Evolutionary conservation across 2,888 invertebrate genomes (phyloP).

Genomic region (Andrena haemorrhoa): DNA sequence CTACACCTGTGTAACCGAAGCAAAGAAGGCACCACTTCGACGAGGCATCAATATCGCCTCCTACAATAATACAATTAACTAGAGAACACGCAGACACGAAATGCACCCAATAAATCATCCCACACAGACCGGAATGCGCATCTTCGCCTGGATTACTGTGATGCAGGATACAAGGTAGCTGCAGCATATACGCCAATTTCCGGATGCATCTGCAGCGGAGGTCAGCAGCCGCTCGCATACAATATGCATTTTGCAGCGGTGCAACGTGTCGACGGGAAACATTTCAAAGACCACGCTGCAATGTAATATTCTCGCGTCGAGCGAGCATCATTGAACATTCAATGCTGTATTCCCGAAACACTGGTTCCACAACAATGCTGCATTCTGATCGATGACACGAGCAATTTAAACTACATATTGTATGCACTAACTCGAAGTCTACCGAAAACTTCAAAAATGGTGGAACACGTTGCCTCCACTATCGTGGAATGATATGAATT

Average conservation of each 20-base stretch:
- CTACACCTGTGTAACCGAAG: background rate
- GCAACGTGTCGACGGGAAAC: background rate
- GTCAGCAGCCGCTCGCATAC: constrained; percentile 21
- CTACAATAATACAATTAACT: background rate
- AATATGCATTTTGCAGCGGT: constrained; percentile 33
- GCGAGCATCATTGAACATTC: constrained; percentile 2
- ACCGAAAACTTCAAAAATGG: too few species aligned
- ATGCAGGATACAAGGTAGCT: constrained; percentile 31
- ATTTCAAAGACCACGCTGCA: constrained; percentile 20
- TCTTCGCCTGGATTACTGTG: constrained; percentile 23
- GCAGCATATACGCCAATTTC: constrained; percentile 36
- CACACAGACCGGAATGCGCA: background rate
- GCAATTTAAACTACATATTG: background rate
- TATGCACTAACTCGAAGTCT: too few species aligned
- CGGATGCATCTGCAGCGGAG: constrained; percentile 32
- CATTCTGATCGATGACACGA: background rate
- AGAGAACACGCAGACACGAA: background rate
- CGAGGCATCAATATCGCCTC: background rate
- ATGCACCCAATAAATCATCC: constrained; percentile 20
- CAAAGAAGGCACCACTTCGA: background rate
- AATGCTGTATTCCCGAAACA: background rate
- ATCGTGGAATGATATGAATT: too few species aligned
- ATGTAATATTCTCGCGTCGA: constrained; percentile 18
- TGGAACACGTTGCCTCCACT: too few species aligned
- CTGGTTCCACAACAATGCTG: background rate